Percentiles rank a stretch among this genome's conserved stretches.
phyloP scores from a whole-genome alignment of 2,888 invertebrate species.

The Diloba caeruleocephala region DNA sequence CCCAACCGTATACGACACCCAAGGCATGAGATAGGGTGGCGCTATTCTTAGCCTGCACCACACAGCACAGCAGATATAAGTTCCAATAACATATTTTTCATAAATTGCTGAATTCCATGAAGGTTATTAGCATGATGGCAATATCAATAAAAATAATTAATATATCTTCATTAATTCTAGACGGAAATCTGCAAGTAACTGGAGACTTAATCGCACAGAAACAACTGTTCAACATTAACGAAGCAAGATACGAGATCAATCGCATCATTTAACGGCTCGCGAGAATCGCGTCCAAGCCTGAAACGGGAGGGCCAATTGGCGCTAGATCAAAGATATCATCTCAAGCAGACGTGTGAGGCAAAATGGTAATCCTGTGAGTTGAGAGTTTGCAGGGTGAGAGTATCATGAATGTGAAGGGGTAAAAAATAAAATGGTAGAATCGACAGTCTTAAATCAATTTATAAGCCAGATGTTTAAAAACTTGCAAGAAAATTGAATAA shows the following conservation, averaged over 20 bases:
- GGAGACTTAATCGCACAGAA: slow-evolving; percentile 49
- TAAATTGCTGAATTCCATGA: no score
- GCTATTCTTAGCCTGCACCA: no score
- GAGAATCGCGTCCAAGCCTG: slow-evolving; percentile 68
- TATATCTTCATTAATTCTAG: slow-evolving; percentile 30
- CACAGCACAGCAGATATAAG: no score
- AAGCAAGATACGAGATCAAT: slow-evolving; percentile 70
- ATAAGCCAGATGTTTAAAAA: slow-evolving; percentile 16
- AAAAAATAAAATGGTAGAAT: no score
- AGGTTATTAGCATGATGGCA: no score
- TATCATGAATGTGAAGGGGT: slow-evolving; percentile 2
- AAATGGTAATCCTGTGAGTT: slow-evolving; percentile 38
- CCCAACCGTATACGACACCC: no score
- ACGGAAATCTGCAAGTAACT: slow-evolving; percentile 42
- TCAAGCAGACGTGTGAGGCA: slow-evolving; percentile 51
- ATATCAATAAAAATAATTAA: slow-evolving; percentile 7
- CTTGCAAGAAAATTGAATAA: slow-evolving; percentile 13
- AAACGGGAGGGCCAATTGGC: slow-evolving; percentile 64
- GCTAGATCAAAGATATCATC: slow-evolving; percentile 67
- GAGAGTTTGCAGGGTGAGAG: slow-evolving; percentile 20
- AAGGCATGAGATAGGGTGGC: no score
- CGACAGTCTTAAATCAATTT: no score
- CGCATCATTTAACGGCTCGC: slow-evolving; percentile 70
- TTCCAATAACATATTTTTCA: no score
- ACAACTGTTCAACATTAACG: slow-evolving; percentile 69